Evolutionary conservation across 2,113 vertebrate genomes (phyloP), one percentile per base, ranked within the genome.

Genomic region (Bos indicus): DNA sequence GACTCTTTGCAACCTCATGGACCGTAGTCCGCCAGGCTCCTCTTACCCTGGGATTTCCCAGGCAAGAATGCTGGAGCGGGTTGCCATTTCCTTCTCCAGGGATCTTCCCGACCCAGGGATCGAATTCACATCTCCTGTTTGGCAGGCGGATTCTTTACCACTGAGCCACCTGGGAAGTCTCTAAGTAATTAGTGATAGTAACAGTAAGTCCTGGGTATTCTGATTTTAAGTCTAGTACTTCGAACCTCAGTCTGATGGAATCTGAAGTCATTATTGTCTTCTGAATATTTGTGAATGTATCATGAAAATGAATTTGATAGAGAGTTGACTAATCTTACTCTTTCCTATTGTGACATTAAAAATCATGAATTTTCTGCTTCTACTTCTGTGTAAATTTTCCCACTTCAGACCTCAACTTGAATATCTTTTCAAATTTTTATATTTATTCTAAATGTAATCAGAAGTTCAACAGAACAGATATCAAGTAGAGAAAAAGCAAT

Each of bases 281-380:
- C 26, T 33, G 56, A 92, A 52, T 57, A 57, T 93, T 89, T 87
- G 54, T 2, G 2, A 87, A 82, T 40, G 21, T 88, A 64, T 71
- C 56, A 40, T 96, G 78, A 87, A 95, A 80, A 86, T 28, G 84
- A 84, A 54, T 89, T 71, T 67, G 78, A 52, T 94, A 26, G 80
- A 67, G 88, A 62, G 56, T 94, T 94, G 91, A 48, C 83, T 23
- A 13, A 59, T 71, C 81, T 82, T 48, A 21, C 46, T 84, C 82
- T 91, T 95, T 82, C 78, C 89, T 62, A 21, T 7, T 21, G 71
- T 97, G 95, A 83, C 87, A 64, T 57, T 97, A 90, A 86, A 92
- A 95, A 30, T 16, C 25, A 46, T 80, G 83, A 83, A 78, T 23
- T 85, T 95, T 74, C 62, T 86, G 92, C 40, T 59, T 81, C 62